Base-by-base conservation (phyloP, 2,888 invertebrate species). In the Sarcophaga variegata region DNA sequence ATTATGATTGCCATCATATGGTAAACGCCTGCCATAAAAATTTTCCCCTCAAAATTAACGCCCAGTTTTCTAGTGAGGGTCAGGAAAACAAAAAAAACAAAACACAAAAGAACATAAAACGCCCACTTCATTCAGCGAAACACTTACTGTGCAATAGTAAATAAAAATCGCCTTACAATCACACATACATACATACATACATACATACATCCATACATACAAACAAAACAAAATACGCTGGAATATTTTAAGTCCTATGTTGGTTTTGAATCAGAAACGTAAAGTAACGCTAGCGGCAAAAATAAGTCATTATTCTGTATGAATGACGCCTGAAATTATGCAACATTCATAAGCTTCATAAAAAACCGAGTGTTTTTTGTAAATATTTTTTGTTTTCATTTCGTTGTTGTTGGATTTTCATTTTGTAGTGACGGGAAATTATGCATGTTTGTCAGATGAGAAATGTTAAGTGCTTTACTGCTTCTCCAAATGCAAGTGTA, bases 1-100 rank as follows among this genome's bases (percentile, higher is more conserved):
- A 77, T 81, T 85, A 77, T 85, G 72, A 81, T 78, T 77, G 81
- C 63, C 77, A 64, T 81, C 85, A 74, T 78, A 85, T 81, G 74
- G 27, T n/a, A 78, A 71, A 85, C 76, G 71, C 76, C 84, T 69
- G 63, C n/a, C 54, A 54, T 74, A 64, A 47, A 45, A 37, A 37
- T 10, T 37, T 37, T 37, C 10, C 37, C 37, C 37, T 37, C 37
- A 37, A 37, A 37, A 37, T 37, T 37, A 37, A 37, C 37, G 37
- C 37, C 37, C 37, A 37, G 37, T 37, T 37, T 37, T 37, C 10
- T 10, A 8, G 8, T 10, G 37, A 37, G 37, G 10, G 8, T 27
- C 10, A 37, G 22, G 6, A 6, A 45, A 22, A 20, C 54, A 63
- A 27, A 66, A 22, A 22, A 20, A 17, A 67, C 37, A 59, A 83